Base-by-base conservation (phyloP, 2,113 vertebrate species). In the Nothobranchius furzeri region DNA sequence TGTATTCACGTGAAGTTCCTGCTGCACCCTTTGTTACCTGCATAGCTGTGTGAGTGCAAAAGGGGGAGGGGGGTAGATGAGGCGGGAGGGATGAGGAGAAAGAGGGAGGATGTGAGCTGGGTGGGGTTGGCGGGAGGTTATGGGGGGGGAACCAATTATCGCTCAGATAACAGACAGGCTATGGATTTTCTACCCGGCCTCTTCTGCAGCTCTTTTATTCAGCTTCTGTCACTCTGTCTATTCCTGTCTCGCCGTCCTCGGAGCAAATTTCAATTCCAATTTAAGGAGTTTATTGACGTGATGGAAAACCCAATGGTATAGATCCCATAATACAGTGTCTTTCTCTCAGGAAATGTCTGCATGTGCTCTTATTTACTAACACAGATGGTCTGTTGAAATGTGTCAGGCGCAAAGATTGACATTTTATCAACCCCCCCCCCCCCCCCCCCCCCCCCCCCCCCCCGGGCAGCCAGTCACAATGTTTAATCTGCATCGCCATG, bases 101-200 rank as follows among this genome's bases (percentile, higher is more conserved):
- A 48, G 60, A 75, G 50, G 71, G 78, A 66, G 67, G 54, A 64
- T 69, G 69, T 2, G 47, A 53, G 60, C 43, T 49, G 60, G 55
- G 46, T 56, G 53, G 59, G 58, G 63, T 30, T 30, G 68, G 63
- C 54, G 55, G 59, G 55, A 60, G 68, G 64, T 54, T 11, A 40
- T 60, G 43, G 72, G 76, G 66, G 61, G 76, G 73, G 86, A 90
- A 90, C 81, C 89, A 90, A 91, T 91, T 91, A 90, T 84, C 20
- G 75, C 85, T 61, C 77, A 74, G 85, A 87, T 89, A 88, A 88
- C 82, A 87, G 88, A 46, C 70, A 78, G 73, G 53, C 74, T 85
- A 86, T 90, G 86, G 89, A 90, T 90, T 90, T 88, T 90, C 84
- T 77, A 85, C 53, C 73, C 15, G 82, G 74, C 77, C 68, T 79